Evolutionary conservation across 92 coral and sea anemone species (phyloP).

Genomic region (Palythoa heliodiscus): DNA sequence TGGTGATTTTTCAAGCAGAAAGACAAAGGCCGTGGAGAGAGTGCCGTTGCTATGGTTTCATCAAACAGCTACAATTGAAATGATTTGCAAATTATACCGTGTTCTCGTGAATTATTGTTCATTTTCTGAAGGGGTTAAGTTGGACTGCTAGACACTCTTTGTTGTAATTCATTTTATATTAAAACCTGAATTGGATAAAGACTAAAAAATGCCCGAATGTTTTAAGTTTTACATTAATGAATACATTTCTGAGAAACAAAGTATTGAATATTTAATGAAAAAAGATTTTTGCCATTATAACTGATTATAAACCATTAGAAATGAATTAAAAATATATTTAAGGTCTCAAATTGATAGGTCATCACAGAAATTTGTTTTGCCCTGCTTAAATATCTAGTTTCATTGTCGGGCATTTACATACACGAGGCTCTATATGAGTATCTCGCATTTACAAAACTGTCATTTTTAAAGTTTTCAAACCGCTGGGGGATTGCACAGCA

Average conservation of each 20-base stretch:
- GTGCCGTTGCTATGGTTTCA: conserved; percentile 36
- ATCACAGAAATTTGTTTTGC: background rate
- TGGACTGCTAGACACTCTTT: conserved; percentile 9
- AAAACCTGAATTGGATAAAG: background rate
- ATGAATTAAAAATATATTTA: background rate
- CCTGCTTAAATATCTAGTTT: background rate
- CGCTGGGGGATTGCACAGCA: too few relatives aligned
- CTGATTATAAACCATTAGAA: background rate
- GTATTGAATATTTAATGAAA: background rate
- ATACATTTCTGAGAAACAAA: background rate
- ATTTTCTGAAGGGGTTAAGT: conserved; percentile 6
- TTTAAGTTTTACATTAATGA: background rate
- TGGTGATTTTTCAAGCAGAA: conserved; percentile 30
- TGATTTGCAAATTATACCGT: conserved; percentile 23
- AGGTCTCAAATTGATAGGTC: background rate
- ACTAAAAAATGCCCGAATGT: background rate
- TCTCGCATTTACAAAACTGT: too few relatives aligned
- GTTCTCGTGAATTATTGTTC: background rate
- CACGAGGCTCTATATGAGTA: too few relatives aligned
- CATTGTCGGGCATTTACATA: background rate
- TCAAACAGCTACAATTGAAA: conserved; percentile 5
- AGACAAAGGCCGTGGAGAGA: conserved; percentile 18
- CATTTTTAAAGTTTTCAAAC: too few relatives aligned
- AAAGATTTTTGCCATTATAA: background rate
- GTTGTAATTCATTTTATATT: background rate